Evolutionary conservation across 2,113 vertebrate species (phyloP), one percentile per base, ranked within the genome.

Genomic region (Pterocles gutturalis): DNA sequence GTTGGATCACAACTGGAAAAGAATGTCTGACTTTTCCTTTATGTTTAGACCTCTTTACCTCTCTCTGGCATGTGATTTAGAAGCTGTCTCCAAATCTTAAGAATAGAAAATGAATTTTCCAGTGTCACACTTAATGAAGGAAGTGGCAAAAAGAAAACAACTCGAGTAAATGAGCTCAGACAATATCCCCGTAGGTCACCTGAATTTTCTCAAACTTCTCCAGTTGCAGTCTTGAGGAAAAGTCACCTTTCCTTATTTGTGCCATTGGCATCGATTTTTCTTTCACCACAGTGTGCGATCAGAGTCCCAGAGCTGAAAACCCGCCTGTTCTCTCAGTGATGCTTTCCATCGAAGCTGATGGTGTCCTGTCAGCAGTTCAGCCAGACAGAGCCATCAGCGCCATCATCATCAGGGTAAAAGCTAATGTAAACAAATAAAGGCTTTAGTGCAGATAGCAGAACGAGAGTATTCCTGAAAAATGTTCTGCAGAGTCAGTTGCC

Each of bases 391-490:
- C 95, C 87, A 67, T 83, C 7, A 85, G 95, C 60, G n/a, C 93
- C 96, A 93, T 98, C 97, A 97, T 98, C 95, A 85, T 41, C 64
- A 86, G 85, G 91, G 84, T 65, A 69, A 80, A 83, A 96, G 92
- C 97, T 96, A 94, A 94, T 92, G 60, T 80, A 96, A 98, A 97
- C 96, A 98, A 97, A 96, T 93, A 93, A 90, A 94, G 96, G 80
- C 91, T 3, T 89, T 93, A 79, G 95, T 69, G 96, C 89, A 96
- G 96, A 97, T 95, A 96, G 94, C 89, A 86, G 94, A 87, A 89
- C 69, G 95, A 95, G 95, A 87, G 95, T 36, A 96, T 91, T 60
- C 43, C 97, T 97, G 89, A 86, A 91, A 97, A 98, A 95, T 70
- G 89, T 79, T 95, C 90, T 95, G 77, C 95, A 91, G 94, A 96